Evolutionary conservation across 2,888 invertebrate species (phyloP).

Genomic region (Leptinotarsa tumamoca): DNA sequence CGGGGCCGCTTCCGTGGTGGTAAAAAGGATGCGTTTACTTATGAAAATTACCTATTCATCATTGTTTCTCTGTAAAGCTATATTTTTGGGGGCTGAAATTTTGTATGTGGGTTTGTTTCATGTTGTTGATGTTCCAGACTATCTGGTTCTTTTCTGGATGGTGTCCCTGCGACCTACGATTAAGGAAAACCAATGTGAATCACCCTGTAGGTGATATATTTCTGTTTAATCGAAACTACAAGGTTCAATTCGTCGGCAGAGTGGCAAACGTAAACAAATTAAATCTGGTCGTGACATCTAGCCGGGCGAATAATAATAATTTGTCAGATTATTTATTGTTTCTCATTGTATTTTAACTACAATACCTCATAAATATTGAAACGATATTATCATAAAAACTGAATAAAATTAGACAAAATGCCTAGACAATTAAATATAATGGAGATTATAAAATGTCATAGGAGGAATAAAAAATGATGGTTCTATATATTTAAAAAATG

Average conservation of each 20-base stretch:
- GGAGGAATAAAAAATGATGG: slow-evolving; percentile 57
- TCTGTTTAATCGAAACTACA: slow-evolving; percentile 1
- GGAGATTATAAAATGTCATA: slow-evolving; percentile 55
- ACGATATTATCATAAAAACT: slow-evolving; percentile 40
- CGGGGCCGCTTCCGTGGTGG: no score
- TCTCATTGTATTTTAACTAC: slow-evolving; percentile 35
- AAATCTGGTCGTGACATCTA: slow-evolving; percentile 38
- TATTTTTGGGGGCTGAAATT: no score
- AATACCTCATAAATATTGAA: slow-evolving; percentile 45
- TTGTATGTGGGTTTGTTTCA: no score
- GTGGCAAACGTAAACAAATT: slow-evolving; percentile 38
- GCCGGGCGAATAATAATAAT: slow-evolving; percentile 37
- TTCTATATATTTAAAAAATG: slow-evolving; percentile 59
- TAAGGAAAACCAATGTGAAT: neutral
- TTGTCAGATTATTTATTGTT: slow-evolving; percentile 35
- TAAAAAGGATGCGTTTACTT: no score
- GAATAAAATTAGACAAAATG: slow-evolving; percentile 34
- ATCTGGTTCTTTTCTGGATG: no score
- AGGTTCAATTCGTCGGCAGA: slow-evolving; percentile 3
- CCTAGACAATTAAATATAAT: slow-evolving; percentile 42
- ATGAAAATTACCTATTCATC: no score
- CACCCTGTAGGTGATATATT: neutral
- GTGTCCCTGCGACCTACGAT: no score
- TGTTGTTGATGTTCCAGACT: no score
- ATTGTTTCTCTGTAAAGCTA: no score